These are phyloP conservation scores for Psococerastis gibbosa DNA, from an alignment of 2,888 invertebrate species.

Conservation along the genomic window DNA sequence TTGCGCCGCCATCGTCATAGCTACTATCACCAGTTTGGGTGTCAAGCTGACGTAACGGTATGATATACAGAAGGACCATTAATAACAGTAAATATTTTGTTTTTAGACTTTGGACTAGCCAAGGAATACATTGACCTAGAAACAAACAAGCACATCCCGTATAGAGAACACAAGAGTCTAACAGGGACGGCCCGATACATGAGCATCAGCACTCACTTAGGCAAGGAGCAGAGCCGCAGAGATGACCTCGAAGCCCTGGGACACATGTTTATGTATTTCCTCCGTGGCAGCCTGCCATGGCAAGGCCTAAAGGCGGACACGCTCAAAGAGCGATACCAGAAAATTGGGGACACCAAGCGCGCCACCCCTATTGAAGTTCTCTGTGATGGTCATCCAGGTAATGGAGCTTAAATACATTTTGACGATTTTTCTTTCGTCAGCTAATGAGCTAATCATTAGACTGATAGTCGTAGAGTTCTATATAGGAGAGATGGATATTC, in stretches of 20 bases:
- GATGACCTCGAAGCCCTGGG: constrained; percentile 99
- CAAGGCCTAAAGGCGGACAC: constrained; percentile 99
- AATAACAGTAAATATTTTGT: constrained; percentile 16
- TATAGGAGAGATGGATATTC: too few relatives aligned
- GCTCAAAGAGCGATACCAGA: constrained; percentile 98
- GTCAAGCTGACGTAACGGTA: too few relatives aligned
- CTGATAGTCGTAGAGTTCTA: too few relatives aligned
- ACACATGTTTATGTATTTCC: constrained; percentile 99
- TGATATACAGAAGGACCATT: neutral
- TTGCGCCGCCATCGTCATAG: too few relatives aligned
- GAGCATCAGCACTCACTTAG: constrained; percentile 99
- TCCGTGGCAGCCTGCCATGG: constrained; percentile 98
- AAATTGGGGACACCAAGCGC: constrained; percentile 99
- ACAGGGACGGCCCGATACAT: constrained; percentile 99
- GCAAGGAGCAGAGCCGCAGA: constrained; percentile 98
- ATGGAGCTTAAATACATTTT: too few relatives aligned
- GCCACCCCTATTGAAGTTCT: constrained; percentile 93
- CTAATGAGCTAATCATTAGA: too few relatives aligned
- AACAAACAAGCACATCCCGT: constrained; percentile 99
- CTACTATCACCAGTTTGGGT: too few relatives aligned
- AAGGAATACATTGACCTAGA: constrained; percentile 99
- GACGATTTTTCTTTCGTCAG: too few relatives aligned
- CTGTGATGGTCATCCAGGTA: constrained; percentile 46
- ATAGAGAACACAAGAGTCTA: constrained; percentile 99
- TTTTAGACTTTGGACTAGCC: constrained; percentile 96